These are phyloP conservation scores for Zalophus californianus DNA, from an alignment of 2,797 vertebrate genomes.

Conservation along the genomic window DNA sequence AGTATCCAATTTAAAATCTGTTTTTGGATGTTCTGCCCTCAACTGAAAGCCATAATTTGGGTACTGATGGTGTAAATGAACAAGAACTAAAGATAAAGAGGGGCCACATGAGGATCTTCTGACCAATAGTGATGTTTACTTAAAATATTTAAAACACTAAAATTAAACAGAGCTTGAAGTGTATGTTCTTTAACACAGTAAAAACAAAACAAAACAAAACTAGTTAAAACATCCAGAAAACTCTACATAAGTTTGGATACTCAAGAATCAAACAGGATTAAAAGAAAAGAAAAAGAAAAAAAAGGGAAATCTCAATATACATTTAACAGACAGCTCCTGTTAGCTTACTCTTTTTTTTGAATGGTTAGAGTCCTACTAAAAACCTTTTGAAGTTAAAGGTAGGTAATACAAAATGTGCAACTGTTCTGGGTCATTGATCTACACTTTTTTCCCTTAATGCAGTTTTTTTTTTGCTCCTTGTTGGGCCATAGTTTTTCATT, in stretches of 20 bases:
- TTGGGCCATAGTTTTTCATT: not conserved
- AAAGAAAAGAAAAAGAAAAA: not conserved
- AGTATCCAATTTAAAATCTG: slow-evolving; percentile 33
- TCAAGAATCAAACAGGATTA: not conserved
- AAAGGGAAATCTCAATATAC: not conserved
- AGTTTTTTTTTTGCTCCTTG: not conserved
- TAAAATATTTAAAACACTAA: not conserved
- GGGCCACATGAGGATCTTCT: not conserved
- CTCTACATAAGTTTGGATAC: not conserved
- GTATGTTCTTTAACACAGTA: not conserved
- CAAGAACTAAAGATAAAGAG: not conserved
- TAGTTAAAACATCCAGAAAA: slow-evolving; percentile 2
- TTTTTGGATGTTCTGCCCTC: not conserved
- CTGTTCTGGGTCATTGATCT: not conserved
- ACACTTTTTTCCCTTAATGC: not conserved
- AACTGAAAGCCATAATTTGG: not conserved
- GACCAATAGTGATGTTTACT: not conserved
- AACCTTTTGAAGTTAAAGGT: not conserved
- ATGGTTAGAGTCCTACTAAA: not conserved
- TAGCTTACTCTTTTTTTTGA: not conserved
- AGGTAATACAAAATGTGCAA: not conserved
- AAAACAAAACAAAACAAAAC: not conserved
- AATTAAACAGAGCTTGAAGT: not conserved
- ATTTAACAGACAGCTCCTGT: not conserved
- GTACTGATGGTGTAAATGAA: not conserved